phyloP scores from a whole-genome alignment of 30 jellyfish, hydroid and myxozoan genomes.

The Cassiopea andromeda region DNA sequence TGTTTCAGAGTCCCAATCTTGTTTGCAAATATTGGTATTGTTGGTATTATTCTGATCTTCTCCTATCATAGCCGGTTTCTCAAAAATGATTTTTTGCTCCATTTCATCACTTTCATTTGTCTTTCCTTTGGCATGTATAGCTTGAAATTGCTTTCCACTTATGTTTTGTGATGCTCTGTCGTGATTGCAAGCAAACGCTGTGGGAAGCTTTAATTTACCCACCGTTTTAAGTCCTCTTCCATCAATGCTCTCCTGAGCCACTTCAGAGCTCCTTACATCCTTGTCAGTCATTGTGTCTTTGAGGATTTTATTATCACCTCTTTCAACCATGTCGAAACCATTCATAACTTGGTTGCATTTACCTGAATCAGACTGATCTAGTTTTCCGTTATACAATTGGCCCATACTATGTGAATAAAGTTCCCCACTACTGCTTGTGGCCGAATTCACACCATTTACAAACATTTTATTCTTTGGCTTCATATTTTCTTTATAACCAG shows the following conservation, averaged over 20 bases:
- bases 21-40: not conserved
- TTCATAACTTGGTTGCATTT: not conserved
- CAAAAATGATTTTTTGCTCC: not conserved
- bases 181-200: conserved; percentile 23
- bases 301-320: not conserved
- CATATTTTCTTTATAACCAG: conserved; percentile 25
- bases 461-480: not conserved
- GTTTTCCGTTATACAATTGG: not conserved
- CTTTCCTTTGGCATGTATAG: not conserved
- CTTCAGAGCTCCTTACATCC: not conserved
- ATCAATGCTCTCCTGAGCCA: not conserved
- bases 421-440: conserved; percentile 52
- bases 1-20: not conserved
- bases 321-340: not conserved
- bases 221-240: conserved; percentile 1
- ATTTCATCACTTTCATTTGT: not conserved
- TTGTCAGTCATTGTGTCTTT: not conserved
- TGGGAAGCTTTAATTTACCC: conserved; percentile 40
- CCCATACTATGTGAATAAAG: not conserved
- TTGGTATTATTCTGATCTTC: not conserved
- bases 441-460: conserved; percentile 16
- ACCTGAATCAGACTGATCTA: not conserved
- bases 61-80: not conserved
- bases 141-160: not conserved
- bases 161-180: not conserved